phyloP scores from a whole-genome alignment of 2,797 vertebrate species.

The Sebastes paucispinis region DNA sequence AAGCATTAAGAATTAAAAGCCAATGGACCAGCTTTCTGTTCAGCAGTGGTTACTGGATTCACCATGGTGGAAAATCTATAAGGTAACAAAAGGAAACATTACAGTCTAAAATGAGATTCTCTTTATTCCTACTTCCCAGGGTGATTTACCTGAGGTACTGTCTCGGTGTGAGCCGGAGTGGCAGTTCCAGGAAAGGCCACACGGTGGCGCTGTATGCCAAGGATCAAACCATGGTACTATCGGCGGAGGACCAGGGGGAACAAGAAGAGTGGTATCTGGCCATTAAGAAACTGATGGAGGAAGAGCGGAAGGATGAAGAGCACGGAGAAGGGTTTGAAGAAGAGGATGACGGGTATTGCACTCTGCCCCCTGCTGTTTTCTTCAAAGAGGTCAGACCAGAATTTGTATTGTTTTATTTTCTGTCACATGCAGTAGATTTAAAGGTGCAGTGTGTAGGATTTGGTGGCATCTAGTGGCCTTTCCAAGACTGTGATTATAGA shows the following conservation, averaged over 20 bases:
- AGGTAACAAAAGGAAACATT: neutral
- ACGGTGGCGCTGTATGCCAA: conserved; percentile 64
- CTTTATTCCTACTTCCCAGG: conserved; percentile 14
- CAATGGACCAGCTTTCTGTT: neutral
- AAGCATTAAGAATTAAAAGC: neutral
- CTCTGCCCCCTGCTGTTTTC: conserved; percentile 60
- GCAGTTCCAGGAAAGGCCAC: conserved; percentile 61
- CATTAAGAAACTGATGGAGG: conserved; percentile 67
- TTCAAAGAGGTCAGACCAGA: conserved; percentile 69
- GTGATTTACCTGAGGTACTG: conserved; percentile 72
- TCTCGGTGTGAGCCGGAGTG: conserved; percentile 59
- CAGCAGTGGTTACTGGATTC: neutral
- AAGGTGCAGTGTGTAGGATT: neutral
- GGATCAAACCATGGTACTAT: conserved; percentile 63
- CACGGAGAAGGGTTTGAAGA: conserved; percentile 48
- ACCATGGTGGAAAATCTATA: neutral
- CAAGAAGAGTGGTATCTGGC: conserved; percentile 70
- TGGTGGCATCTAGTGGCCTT: neutral
- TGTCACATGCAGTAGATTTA: neutral
- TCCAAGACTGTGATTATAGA: too few relatives aligned
- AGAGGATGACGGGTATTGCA: conserved; percentile 75
- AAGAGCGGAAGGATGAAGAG: conserved; percentile 63
- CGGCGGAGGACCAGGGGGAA: conserved; percentile 54
- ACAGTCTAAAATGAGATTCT: fast-evolving
- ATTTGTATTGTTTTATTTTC: neutral